Evolutionary conservation across 1,140 invertebrate genomes (phyloP).

Genomic region (Matsumurasca onukii): DNA sequence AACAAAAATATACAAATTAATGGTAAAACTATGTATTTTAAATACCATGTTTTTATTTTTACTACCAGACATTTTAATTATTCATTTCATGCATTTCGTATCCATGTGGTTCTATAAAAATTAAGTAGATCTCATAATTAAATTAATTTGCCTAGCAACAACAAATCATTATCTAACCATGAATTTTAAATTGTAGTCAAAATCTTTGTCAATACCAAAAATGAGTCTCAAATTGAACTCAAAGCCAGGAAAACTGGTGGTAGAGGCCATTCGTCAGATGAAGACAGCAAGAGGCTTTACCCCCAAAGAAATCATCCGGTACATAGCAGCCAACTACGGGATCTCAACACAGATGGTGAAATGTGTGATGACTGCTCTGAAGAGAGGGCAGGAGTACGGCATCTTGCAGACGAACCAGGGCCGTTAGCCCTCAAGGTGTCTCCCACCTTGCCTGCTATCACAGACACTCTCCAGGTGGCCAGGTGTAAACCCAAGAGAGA

Average conservation of each 20-base stretch:
- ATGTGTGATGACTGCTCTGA: background rate
- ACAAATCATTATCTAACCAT: too few species aligned
- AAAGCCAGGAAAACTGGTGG: constrained; percentile 4
- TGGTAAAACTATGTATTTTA: too few species aligned
- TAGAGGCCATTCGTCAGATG: background rate
- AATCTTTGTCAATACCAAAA: too few species aligned
- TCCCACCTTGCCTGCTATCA: background rate
- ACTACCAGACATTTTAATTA: too few species aligned
- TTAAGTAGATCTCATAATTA: too few species aligned
- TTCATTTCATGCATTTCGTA: too few species aligned
- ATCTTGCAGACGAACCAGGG: background rate
- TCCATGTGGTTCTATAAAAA: too few species aligned
- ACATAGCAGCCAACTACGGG: background rate
- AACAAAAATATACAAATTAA: too few species aligned
- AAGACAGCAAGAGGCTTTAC: background rate
- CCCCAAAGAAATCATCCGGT: background rate
- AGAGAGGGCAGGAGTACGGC: constrained; percentile 3
- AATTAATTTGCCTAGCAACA: too few species aligned
- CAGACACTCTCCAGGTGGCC: background rate
- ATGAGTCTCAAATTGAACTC: too few species aligned
- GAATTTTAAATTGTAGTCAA: too few species aligned
- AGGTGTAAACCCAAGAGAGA: background rate
- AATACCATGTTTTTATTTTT: too few species aligned
- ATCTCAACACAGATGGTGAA: background rate
- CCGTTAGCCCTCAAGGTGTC: constrained; percentile 2